Percentiles rank a stretch among this genome's conserved stretches.
Conservation (phyloP, 2,888 invertebrate species). For the Anoncus sp. region DNA sequence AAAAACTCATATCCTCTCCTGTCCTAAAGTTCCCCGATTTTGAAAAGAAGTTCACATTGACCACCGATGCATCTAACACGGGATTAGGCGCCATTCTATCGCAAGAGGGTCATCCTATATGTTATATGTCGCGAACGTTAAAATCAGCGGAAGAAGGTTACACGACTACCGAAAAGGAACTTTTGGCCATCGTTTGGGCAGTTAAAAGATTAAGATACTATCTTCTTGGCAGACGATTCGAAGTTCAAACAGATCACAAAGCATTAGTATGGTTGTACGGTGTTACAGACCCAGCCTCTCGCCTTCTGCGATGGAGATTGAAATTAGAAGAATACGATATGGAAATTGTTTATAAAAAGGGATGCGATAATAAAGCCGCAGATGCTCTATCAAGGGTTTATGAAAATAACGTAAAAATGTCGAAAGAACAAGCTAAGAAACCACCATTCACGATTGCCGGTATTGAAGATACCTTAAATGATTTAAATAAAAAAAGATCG, state of each 20-base stretch:
- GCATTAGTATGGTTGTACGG: slow-evolving; percentile 26
- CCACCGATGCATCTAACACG: too few relatives aligned
- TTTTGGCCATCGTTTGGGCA: too few relatives aligned
- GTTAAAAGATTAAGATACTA: too few relatives aligned
- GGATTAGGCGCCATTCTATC: too few relatives aligned
- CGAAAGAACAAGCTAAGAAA: slow-evolving; percentile 5
- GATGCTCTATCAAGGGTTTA: slow-evolving; percentile 29
- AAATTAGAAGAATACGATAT: slow-evolving; percentile 44
- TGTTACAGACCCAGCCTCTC: slow-evolving; percentile 25
- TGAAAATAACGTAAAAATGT: slow-evolving; percentile 14
- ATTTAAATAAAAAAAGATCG: slow-evolving; percentile 11
- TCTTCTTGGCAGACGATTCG: slow-evolving; percentile 29
- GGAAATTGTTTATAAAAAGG: slow-evolving; percentile 35
- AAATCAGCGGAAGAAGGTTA: too few relatives aligned
- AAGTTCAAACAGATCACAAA: slow-evolving; percentile 36
- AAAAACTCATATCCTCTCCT: too few relatives aligned
- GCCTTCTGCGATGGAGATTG: slow-evolving; percentile 36
- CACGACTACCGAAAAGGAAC: too few relatives aligned
- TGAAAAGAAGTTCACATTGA: too few relatives aligned
- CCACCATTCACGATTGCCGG: slow-evolving; percentile 2
- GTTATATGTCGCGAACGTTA: too few relatives aligned
- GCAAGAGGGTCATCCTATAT: too few relatives aligned
- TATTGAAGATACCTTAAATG: slow-evolving; percentile 7
- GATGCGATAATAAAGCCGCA: slow-evolving; percentile 33
- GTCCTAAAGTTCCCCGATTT: too few relatives aligned